Evolutionary conservation across 2,797 vertebrate species (phyloP).

Genomic region (Chaetophractus vellerosus): DNA sequence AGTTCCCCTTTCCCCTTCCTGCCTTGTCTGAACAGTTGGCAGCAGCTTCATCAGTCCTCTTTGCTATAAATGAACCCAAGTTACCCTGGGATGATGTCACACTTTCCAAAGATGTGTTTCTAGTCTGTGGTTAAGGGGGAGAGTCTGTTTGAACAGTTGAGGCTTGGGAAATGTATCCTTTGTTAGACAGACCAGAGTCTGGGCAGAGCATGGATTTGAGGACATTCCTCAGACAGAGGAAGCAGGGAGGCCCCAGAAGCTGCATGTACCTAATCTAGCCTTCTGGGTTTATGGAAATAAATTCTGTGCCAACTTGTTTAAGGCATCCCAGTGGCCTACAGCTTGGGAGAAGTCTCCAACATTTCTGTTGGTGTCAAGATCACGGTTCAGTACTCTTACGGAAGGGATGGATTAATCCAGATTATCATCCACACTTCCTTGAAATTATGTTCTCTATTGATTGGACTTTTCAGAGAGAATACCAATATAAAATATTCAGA

Average conservation of each 20-base stretch:
- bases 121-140: conserved; percentile 62
- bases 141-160: conserved; percentile 58
- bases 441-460: not conserved
- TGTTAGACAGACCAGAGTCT: conserved; percentile 21
- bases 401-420: not conserved
- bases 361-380: not conserved
- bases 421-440: not conserved
- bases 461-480: not conserved
- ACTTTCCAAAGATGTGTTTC: conserved; percentile 84
- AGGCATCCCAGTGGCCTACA: not conserved
- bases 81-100: conserved; percentile 81
- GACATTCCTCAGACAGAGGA: conserved; percentile 60
- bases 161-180: conserved; percentile 47
- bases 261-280: not conserved
- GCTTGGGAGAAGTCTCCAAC: not conserved
- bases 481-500: not conserved
- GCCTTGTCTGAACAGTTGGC: conserved; percentile 48
- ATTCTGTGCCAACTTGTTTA: not conserved
- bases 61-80: conserved; percentile 72
- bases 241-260: not conserved
- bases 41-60: conserved; percentile 18
- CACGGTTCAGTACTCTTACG: not conserved
- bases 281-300: not conserved
- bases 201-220: not conserved
- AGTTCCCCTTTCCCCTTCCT: not conserved